phyloP scores from a whole-genome alignment of 2,113 vertebrate genomes.

The Hymenochirus boettgeri region DNA sequence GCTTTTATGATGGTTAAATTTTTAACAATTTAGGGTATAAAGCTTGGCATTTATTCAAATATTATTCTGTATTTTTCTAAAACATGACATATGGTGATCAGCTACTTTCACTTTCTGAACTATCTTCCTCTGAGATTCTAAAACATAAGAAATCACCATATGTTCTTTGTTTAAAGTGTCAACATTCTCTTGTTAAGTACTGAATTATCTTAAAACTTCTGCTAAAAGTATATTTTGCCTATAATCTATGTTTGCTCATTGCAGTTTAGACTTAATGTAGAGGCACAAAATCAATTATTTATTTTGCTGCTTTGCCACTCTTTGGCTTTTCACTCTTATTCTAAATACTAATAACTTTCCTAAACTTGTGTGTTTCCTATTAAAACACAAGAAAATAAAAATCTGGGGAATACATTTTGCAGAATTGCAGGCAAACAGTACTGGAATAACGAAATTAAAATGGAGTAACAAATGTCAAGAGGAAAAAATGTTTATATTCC shows the following conservation, averaged over 20 bases:
- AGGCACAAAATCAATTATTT: neutral
- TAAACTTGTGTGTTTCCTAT: no score
- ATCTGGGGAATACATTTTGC: no score
- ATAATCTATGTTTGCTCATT: neutral
- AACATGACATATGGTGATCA: slow-evolving; percentile 22
- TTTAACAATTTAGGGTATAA: neutral
- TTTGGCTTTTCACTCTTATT: neutral
- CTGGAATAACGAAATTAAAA: no score
- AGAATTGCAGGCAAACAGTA: no score
- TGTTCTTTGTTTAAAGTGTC: slow-evolving; percentile 13
- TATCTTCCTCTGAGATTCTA: slow-evolving; percentile 8
- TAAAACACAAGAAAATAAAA: no score
- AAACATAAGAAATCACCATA: slow-evolving; percentile 15
- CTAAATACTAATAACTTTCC: neutral
- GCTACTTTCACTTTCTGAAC: slow-evolving; percentile 9
- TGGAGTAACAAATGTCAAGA: no score
- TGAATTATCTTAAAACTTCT: slow-evolving; percentile 5
- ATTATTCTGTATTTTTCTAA: slow-evolving; percentile 4
- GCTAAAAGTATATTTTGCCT: neutral
- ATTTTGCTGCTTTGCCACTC: neutral
- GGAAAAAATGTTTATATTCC: no score
- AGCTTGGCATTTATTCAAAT: slow-evolving; percentile 4
- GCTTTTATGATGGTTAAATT: neutral
- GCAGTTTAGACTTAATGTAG: neutral
- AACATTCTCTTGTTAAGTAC: neutral